A percentile compares a stretch with the other conserved stretches of the same genome.
Conservation (phyloP, 2,797 vertebrate genomes). For the Psittacula echo region DNA sequence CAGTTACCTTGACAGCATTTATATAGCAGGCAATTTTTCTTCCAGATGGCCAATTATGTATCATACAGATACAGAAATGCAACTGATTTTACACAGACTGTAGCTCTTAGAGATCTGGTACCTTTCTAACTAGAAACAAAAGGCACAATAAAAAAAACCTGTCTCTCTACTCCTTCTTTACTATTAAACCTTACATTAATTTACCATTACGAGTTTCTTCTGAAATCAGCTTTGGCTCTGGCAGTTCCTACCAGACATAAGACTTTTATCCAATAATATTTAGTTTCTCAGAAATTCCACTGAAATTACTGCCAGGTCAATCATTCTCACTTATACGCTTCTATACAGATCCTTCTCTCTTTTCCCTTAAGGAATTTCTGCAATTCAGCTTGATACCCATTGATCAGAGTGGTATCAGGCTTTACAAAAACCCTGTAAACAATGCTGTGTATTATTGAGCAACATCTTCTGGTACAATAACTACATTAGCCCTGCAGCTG, state of each 20-base stretch:
- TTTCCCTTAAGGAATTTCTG: background rate
- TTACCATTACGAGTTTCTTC: background rate
- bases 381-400: background rate
- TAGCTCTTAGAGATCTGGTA: background rate
- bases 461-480: background rate
- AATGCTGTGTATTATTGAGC: background rate
- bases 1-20: background rate
- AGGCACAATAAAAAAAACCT: background rate
- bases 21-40: background rate
- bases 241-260: background rate
- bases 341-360: background rate
- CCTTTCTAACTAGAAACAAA: conserved; percentile 4
- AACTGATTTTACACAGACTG: background rate
- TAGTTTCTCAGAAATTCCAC: background rate
- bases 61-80: background rate
- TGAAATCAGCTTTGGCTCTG: background rate
- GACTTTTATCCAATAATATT: background rate
- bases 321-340: background rate
- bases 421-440: background rate
- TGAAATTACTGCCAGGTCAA: background rate
- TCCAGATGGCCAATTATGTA: background rate
- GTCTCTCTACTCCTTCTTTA: background rate
- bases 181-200: background rate
- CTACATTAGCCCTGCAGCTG: background rate
- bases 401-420: background rate